Base-by-base conservation (phyloP, 2,113 vertebrate genomes). In the Poecile atricapillus region DNA sequence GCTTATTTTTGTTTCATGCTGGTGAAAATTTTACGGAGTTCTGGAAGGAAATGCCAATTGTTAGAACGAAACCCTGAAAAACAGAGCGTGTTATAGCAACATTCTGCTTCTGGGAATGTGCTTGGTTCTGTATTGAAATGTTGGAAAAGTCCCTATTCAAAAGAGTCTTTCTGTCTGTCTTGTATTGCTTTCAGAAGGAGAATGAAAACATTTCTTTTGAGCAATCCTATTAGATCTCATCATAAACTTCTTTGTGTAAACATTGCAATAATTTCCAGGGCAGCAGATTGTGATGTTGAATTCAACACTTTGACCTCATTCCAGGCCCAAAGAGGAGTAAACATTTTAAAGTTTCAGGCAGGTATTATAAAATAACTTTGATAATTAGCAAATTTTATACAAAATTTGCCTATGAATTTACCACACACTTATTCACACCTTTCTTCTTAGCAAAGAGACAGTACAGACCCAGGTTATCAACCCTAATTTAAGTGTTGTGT, bases 171-270 rank as follows among this genome's bases (percentile, higher is more conserved):
- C 35, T 90, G 41, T 71, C 28, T 53, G 41, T 86, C 64, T 69
- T 64, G 30, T 67, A 17, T 49, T 84, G 60, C 87, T 91, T 91
- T 94, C 25, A 9, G 64, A 53, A 87, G 69, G 35, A 83, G 60
- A 89, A 79, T 19, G 52, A 87, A 87, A 89, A 76, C 14, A 8
- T 55, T 75, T 92, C 50, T 89, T 71, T 52, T 39, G 23, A 83
- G 52, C 77, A 91, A 64, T 92, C 89, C 44, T 78, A 13, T 94
- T 94, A 87, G 41, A 80, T 81, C 37, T 91, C 37, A 79, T 94
- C 93, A 89, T 87, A 89, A 87, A 89, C 52, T 88, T 80, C 73
- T 95, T 95, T 95, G 80, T 94, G n/a, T 84, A 78, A 96, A 75
- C 58, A 43, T 58, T 79, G 69, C 73, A 92, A 6, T 87, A 39